These are phyloP conservation scores for Dendrolimus kikuchii DNA, from an alignment of 1,140 invertebrate genomes.

Conservation along the genomic window DNA sequence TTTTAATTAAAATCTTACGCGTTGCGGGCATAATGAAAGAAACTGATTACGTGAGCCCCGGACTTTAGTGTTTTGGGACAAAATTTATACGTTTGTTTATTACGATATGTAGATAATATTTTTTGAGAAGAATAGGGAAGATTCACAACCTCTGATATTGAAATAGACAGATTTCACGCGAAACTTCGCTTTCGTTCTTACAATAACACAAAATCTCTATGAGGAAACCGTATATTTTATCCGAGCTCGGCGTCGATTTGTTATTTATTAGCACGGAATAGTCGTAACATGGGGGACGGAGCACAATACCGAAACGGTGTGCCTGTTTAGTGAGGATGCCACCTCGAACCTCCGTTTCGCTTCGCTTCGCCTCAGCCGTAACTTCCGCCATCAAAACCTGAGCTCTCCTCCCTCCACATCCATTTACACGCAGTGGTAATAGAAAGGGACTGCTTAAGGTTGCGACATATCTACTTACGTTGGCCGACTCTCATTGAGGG, in stretches of 20 bases:
- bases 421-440: neutral
- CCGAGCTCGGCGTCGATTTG: conserved; percentile 54
- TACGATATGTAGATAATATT: conserved; percentile 17
- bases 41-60: conserved; percentile 46
- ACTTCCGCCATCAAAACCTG: conserved; percentile 26
- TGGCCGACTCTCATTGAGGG: conserved; percentile 28
- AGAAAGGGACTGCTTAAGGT: conserved; percentile 16
- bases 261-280: conserved; percentile 69
- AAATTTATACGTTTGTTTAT: conserved; percentile 37
- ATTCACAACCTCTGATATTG: conserved; percentile 19
- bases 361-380: conserved; percentile 32
- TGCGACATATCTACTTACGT: conserved; percentile 26
- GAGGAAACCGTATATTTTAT: conserved; percentile 64
- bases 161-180: conserved; percentile 26
- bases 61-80: conserved; percentile 31
- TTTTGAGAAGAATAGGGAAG: conserved; percentile 12
- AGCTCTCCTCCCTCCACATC: conserved; percentile 7
- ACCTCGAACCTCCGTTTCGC: conserved; percentile 45
- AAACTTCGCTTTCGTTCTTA: conserved; percentile 34
- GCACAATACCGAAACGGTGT: conserved; percentile 55
- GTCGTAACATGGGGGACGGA: conserved; percentile 57
- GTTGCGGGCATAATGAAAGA: conserved; percentile 49
- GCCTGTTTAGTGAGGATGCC: conserved; percentile 55
- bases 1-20: conserved; percentile 69
- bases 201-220: conserved; percentile 40